Evolutionary conservation across 2,113 vertebrate genomes (phyloP).

Genomic region (Tachycineta bicolor): DNA sequence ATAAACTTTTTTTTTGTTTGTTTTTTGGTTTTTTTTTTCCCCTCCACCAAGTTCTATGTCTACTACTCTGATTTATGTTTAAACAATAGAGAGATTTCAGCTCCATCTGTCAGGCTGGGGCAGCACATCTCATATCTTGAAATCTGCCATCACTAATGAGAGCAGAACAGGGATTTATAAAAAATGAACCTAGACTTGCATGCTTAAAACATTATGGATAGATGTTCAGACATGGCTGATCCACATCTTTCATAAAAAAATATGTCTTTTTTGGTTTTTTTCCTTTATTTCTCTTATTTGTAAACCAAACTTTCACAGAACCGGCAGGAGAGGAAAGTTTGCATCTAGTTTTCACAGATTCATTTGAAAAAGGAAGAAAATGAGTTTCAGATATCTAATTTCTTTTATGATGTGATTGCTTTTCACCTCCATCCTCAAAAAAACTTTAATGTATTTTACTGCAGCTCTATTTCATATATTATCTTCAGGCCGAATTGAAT

Average conservation of each 20-base stretch:
- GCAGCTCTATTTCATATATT: neutral
- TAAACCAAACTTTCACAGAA: neutral
- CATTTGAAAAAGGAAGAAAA: neutral
- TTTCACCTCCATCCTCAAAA: neutral
- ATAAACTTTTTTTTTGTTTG: accelerated
- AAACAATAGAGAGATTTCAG: neutral
- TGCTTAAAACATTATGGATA: neutral
- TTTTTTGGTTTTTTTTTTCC: neutral
- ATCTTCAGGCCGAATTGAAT: neutral
- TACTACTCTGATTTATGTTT: neutral
- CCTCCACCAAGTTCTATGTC: neutral
- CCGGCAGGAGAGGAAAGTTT: neutral
- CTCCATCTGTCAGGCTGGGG: neutral
- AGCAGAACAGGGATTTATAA: neutral
- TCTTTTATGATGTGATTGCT: neutral
- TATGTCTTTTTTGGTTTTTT: neutral
- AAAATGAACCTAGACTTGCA: neutral
- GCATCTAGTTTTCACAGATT: neutral
- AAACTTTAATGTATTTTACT: neutral
- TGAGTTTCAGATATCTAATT: neutral
- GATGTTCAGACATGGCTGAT: neutral
- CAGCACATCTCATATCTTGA: neutral
- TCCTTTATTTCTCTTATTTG: neutral
- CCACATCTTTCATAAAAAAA: neutral
- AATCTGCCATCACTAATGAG: neutral